Percentiles rank a stretch among this genome's conserved stretches.
Conservation (phyloP, 2,888 invertebrate species). For the Callinectes sapidus region DNA sequence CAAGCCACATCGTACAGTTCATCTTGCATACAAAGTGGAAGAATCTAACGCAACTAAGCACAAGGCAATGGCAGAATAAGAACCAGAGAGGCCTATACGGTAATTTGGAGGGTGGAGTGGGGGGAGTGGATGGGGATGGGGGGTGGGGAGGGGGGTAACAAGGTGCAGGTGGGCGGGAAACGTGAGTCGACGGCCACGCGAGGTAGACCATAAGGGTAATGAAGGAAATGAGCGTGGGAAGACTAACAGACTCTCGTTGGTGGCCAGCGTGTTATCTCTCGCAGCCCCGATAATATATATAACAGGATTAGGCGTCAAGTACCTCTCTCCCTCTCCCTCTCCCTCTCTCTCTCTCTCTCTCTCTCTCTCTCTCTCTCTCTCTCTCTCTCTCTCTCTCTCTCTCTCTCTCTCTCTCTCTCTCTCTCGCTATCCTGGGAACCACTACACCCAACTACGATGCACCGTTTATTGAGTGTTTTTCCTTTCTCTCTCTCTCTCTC, state of each 20-base stretch:
- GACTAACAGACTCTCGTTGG: background rate
- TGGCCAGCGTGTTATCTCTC: background rate
- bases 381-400: background rate
- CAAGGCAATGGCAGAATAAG: background rate
- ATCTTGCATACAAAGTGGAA: background rate
- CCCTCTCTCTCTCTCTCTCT: background rate
- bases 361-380: background rate
- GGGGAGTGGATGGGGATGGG: background rate
- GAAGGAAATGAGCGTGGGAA: slow-evolving; percentile 10
- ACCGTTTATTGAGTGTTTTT: background rate
- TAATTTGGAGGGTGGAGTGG: background rate
- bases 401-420: slow-evolving; percentile 8
- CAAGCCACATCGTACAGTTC: background rate
- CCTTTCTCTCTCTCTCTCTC: background rate
- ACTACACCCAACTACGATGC: background rate
- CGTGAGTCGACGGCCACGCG: background rate
- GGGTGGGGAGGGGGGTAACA: background rate
- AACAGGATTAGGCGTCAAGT: slow-evolving; percentile 50
- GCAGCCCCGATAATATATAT: slow-evolving; percentile 34
- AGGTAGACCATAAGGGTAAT: slow-evolving; percentile 5
- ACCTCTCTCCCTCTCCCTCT: background rate
- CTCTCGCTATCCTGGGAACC: background rate
- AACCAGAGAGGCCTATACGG: background rate
- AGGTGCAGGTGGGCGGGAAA: background rate
- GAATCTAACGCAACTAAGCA: background rate